phyloP scores from a whole-genome alignment of 2,797 vertebrate genomes.

The Aotus griseimembra region DNA sequence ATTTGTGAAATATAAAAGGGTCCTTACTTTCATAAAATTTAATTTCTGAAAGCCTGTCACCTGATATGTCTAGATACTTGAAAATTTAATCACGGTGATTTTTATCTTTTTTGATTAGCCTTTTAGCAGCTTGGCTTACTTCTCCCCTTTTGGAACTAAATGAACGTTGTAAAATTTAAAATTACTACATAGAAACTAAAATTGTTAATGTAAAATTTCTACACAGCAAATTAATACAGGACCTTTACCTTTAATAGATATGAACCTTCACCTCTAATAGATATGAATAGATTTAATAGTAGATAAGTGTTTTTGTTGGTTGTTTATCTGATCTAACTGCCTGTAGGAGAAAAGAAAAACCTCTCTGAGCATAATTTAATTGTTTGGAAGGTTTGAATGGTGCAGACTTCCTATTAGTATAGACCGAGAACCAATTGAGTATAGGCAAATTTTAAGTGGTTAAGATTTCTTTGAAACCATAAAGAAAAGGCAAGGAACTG shows the following conservation, averaged over 20 bases:
- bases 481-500: not conserved
- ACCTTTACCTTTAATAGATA: not conserved
- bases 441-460: not conserved
- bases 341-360: not conserved
- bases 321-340: not conserved
- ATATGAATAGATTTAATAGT: not conserved
- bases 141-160: not conserved
- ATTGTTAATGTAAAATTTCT: not conserved
- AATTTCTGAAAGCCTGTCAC: not conserved
- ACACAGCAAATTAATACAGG: not conserved
- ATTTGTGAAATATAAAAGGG: not conserved
- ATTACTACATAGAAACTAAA: slow-evolving; percentile 21
- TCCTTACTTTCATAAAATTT: not conserved
- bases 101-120: not conserved
- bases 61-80: not conserved
- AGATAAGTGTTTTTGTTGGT: not conserved
- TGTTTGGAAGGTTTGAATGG: not conserved
- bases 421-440: not conserved
- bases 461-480: not conserved
- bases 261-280: not conserved
- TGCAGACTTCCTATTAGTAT: not conserved
- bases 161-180: not conserved
- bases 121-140: not conserved
- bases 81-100: not conserved
- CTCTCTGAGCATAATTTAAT: not conserved